A percentile compares a stretch with the other conserved stretches of the same genome.
Conservation (phyloP, 2,797 vertebrate species). For the Eurystomus glaucurus region DNA sequence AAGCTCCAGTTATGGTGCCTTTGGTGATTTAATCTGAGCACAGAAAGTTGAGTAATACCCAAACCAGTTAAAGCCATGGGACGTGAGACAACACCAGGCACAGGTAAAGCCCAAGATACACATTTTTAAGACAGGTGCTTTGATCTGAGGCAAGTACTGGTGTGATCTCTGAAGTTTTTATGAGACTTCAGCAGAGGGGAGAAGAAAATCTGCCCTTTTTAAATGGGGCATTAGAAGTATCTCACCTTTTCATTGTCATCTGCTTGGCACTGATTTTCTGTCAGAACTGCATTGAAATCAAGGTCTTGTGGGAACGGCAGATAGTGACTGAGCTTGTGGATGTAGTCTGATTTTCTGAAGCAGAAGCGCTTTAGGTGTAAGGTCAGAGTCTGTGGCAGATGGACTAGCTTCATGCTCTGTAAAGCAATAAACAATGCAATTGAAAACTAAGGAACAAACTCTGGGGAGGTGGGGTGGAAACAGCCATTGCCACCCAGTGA, state of each 20-base stretch:
- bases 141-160: background rate
- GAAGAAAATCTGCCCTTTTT: background rate
- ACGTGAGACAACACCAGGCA: background rate
- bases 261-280: conserved; percentile 28
- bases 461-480: background rate
- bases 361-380: conserved; percentile 82
- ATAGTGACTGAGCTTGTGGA: conserved; percentile 70
- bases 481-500: background rate
- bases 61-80: background rate
- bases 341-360: background rate
- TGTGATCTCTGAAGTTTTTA: background rate
- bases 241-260: conserved; percentile 69
- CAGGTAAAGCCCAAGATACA: background rate
- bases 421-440: background rate
- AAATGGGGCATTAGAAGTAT: background rate
- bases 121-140: background rate
- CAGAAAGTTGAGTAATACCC: background rate
- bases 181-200: background rate
- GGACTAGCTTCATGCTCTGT: conserved; percentile 72
- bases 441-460: background rate
- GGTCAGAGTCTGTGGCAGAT: conserved; percentile 79
- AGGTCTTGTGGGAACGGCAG: conserved; percentile 79
- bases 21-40: background rate
- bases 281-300: conserved; percentile 75
- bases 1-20: background rate